Evolutionary conservation across 2,113 vertebrate species (phyloP).

Genomic region (Prunella fulvescens): DNA sequence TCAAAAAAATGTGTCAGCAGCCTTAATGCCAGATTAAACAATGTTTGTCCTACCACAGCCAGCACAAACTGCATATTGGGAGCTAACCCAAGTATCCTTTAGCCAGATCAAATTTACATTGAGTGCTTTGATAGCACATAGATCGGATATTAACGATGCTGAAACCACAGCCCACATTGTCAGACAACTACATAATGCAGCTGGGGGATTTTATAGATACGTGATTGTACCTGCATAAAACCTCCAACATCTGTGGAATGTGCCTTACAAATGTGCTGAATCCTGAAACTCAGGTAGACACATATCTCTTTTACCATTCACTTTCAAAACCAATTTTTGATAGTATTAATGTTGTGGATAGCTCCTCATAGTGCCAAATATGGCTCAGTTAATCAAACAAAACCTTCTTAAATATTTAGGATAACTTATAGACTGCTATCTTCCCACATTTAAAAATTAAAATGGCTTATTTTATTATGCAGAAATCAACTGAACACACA

Average conservation of each 20-base stretch:
- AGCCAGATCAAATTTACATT: constrained; percentile 7
- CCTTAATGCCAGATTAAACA: neutral
- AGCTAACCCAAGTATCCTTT: neutral
- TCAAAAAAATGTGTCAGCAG: neutral
- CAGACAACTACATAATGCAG: constrained; percentile 29
- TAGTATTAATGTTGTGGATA: neutral
- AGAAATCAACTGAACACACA: neutral
- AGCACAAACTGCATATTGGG: neutral
- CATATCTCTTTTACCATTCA: neutral
- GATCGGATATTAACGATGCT: neutral
- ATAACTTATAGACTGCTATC: neutral
- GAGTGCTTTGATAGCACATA: neutral
- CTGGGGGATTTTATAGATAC: neutral
- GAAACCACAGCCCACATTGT: constrained; percentile 37
- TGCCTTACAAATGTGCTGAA: neutral
- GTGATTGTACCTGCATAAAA: constrained; percentile 22
- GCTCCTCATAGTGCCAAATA: neutral
- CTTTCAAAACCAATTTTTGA: neutral
- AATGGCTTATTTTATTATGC: constrained; percentile 19
- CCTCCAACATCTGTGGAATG: neutral
- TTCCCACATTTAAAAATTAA: constrained; percentile 1
- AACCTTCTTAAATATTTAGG: neutral
- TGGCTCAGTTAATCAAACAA: neutral
- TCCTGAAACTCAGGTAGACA: neutral
- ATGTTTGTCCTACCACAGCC: neutral